Base-by-base conservation (phyloP, 1,140 invertebrate species). In the Macrobrachium rosenbergii region DNA sequence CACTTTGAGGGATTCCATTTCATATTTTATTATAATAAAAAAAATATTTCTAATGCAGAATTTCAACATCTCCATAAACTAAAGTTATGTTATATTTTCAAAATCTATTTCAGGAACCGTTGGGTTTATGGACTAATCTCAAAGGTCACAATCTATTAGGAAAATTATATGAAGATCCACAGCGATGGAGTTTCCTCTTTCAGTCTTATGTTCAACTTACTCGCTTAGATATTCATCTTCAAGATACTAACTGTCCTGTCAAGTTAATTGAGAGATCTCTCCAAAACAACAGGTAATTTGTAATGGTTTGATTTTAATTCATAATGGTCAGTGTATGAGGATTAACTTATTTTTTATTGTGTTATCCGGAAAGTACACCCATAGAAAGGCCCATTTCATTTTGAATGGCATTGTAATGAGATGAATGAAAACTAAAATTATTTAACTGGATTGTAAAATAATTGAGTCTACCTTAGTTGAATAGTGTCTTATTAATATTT, bases 211-310 rank as follows among this genome's bases (percentile, higher is more conserved):
- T 94, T 17, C 93, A 94, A 88, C 90, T 94, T 14, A 94, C 93
- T 7, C 92, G 94, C 91, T 90, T 94, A 14, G 90, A 93, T 85
- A 91, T 92, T 60, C 93, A 94, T 90, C 88, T 90, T 67, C 89
- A 91, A 84, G 17, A 75, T 23, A 79, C 91, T 90, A 76, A 73
- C 19, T 89, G 90, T 64, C 90, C 90, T 81, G 90, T 94, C 28
- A 92, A 92, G 89, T 89, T 94, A 52, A 93, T 94, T 91, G 94
- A 94, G 89, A 90, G 94, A 83, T 94, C 94, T 3, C 91, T 94
- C 8, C 93, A 93, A 85, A 92, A 92, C 90, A 92, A 92, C 89
- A 91, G 92, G 92, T 92, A 80, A 82, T 58, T 6, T 19, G 10
- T 81, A 43, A 17, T 60, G 76, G 73, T 17, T 82, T 37, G 2